These are phyloP conservation scores for Trisateles emortualis DNA, from an alignment of 2,888 invertebrate species.

Conservation along the genomic window DNA sequence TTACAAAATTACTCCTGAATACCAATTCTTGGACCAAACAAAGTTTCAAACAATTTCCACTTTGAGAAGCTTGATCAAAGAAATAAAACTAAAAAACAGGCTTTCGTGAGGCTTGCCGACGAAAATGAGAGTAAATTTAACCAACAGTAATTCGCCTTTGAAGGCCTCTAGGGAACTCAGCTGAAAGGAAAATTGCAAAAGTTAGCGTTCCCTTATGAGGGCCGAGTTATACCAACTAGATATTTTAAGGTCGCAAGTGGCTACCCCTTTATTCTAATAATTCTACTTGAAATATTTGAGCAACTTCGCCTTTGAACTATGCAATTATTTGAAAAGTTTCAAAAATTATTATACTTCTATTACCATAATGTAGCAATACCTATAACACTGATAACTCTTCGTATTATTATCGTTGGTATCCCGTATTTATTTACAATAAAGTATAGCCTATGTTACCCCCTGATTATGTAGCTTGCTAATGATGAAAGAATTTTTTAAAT, in stretches of 20 bases:
- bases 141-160: constrained; percentile 84
- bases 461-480: no score
- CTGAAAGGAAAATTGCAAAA: constrained; percentile 83
- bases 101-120: constrained; percentile 59
- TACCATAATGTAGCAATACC: constrained; percentile 17
- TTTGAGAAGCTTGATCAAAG: constrained; percentile 82
- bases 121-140: constrained; percentile 84
- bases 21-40: constrained; percentile 72
- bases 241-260: constrained; percentile 37
- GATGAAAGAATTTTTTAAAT: no score
- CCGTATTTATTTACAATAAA: no score
- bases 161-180: constrained; percentile 70
- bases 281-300: constrained; percentile 32
- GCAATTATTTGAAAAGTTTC: constrained; percentile 47
- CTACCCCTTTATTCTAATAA: constrained; percentile 43
- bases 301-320: constrained; percentile 49
- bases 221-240: constrained; percentile 67
- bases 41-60: constrained; percentile 83
- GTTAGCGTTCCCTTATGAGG: constrained; percentile 81
- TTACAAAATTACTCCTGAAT: constrained; percentile 79
- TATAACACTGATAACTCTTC: no score
- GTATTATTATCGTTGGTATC: no score
- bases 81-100: constrained; percentile 84
- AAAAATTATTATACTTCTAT: constrained; percentile 41
- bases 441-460: no score